These are phyloP conservation scores for Troides aeacus DNA, from an alignment of 2,888 invertebrate species.

Conservation along the genomic window DNA sequence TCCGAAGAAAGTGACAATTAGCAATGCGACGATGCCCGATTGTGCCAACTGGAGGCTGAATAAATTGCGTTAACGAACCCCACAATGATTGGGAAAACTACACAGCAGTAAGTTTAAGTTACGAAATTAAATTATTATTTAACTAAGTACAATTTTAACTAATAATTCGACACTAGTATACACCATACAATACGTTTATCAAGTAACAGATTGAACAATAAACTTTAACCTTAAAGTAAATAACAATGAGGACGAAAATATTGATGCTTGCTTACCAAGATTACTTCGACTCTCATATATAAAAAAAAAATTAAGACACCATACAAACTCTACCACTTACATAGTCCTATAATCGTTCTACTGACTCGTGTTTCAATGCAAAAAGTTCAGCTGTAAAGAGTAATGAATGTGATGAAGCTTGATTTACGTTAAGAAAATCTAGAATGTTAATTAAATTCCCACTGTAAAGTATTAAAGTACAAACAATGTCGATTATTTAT, in stretches of 20 bases:
- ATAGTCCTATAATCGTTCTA: too few relatives aligned
- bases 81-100: slow-evolving; percentile 31
- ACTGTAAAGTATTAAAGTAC: too few relatives aligned
- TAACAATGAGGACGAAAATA: too few relatives aligned
- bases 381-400: too few relatives aligned
- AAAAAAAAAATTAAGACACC: too few relatives aligned
- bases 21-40: slow-evolving; percentile 58
- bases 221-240: background rate
- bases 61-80: slow-evolving; percentile 61
- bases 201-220: background rate
- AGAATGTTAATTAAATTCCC: too few relatives aligned
- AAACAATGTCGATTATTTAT: background rate
- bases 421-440: too few relatives aligned
- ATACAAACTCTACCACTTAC: too few relatives aligned
- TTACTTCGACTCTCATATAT: background rate
- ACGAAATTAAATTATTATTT: slow-evolving; percentile 21
- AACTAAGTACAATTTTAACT: background rate
- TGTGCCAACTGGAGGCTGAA: slow-evolving; percentile 54
- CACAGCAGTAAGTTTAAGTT: slow-evolving; percentile 20
- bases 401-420: too few relatives aligned
- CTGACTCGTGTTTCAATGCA: too few relatives aligned
- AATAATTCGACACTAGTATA: background rate
- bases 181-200: background rate
- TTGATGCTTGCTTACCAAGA: background rate
- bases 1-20: slow-evolving; percentile 65